A percentile compares a stretch with the other conserved stretches of the same genome.
These are phyloP conservation scores for Scrobipalpa costella DNA, from an alignment of 2,888 invertebrate species.

Conservation along the genomic window DNA sequence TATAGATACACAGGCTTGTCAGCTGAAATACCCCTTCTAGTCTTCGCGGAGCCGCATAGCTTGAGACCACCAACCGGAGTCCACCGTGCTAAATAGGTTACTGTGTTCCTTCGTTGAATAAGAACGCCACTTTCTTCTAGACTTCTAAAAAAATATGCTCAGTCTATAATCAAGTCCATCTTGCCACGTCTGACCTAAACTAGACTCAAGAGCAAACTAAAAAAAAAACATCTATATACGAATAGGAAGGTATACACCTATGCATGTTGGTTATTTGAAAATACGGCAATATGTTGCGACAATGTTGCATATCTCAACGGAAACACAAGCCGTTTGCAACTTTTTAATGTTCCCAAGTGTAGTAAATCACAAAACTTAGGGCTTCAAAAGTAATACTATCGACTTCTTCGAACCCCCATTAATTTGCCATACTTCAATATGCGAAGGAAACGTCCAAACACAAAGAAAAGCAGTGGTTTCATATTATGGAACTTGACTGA, in stretches of 20 bases:
- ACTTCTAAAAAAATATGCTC: too few species aligned
- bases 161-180: too few species aligned
- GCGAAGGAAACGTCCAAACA: slow-evolving; percentile 64
- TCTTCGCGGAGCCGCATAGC: too few species aligned
- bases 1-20: too few species aligned
- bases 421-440: slow-evolving; percentile 76
- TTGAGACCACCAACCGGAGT: too few species aligned
- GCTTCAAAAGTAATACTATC: slow-evolving; percentile 74
- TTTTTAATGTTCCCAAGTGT: slow-evolving; percentile 72
- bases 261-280: not conserved
- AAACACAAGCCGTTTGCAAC: slow-evolving; percentile 79
- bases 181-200: too few species aligned
- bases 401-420: slow-evolving; percentile 79
- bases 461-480: slow-evolving; percentile 56
- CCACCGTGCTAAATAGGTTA: too few species aligned
- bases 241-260: not conserved
- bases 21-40: too few species aligned
- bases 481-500: slow-evolving; percentile 25
- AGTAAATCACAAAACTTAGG: slow-evolving; percentile 75
- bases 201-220: too few species aligned
- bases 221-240: too few species aligned
- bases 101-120: too few species aligned
- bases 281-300: slow-evolving; percentile 38
- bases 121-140: too few species aligned
- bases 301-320: slow-evolving; percentile 71